Evolutionary conservation across 2,113 vertebrate genomes (phyloP).

Genomic region (Microtus ochrogaster): DNA sequence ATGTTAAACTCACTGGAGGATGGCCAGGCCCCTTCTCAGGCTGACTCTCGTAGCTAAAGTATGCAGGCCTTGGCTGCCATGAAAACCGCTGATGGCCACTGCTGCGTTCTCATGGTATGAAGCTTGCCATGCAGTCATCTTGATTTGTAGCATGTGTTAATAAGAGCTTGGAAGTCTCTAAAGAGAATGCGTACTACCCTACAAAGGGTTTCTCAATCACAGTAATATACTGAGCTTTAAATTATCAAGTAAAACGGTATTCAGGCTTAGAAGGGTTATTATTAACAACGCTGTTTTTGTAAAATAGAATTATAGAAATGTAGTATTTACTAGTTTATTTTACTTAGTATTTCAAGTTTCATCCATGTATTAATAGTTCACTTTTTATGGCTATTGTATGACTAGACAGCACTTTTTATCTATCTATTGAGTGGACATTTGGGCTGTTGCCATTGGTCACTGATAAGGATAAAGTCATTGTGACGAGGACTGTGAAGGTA

Average conservation of each 20-base stretch:
- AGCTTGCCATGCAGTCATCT: not conserved
- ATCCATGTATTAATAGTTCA: not conserved
- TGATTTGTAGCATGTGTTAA: not conserved
- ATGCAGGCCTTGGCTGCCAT: not conserved
- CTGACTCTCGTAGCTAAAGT: not conserved
- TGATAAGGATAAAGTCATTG: not conserved
- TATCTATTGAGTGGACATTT: not conserved
- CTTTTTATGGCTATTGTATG: not conserved
- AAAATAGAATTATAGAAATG: not conserved
- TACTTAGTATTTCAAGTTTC: constrained; percentile 18
- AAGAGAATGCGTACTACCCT: not conserved
- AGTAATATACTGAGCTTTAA: not conserved
- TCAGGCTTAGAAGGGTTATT: not conserved
- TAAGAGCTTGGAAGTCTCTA: not conserved
- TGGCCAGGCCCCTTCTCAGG: not conserved
- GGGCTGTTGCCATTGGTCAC: not conserved
- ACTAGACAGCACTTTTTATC: not conserved
- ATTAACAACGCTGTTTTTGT: not conserved
- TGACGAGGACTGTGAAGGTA: not conserved
- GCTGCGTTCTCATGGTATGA: not conserved
- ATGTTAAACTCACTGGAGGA: not conserved
- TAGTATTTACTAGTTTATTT: not conserved
- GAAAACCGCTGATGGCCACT: not conserved
- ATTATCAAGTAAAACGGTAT: not conserved
- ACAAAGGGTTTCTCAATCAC: constrained; percentile 14